Base-by-base conservation (phyloP, 1,140 invertebrate species). In the Ylistrum balloti region DNA sequence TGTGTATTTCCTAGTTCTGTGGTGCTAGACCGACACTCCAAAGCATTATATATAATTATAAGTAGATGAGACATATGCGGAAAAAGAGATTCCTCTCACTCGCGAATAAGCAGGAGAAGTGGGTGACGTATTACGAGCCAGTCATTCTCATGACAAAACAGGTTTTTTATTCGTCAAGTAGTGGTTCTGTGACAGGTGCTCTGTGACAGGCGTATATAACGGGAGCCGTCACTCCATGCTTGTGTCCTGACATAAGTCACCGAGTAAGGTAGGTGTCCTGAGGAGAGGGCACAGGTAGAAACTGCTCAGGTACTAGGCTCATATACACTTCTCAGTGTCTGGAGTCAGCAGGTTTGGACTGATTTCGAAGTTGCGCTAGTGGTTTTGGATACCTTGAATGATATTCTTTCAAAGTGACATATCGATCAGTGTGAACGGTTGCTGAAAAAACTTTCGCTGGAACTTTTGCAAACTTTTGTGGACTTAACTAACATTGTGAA, bases 161-260 rank as follows among this genome's bases (percentile, higher is more conserved):
- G 33, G 87, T 87, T 87, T 90, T 90, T 90, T 88, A 90, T 90
- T 90, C 89, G 89, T 90, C 86, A 90, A 89, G 86, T 35, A 33
- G 34, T 34, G 33, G 28, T 38, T 45, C 56, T 45, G 56, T 90
- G 89, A 90, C 89, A 90, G 38, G 86, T 86, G 56, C 48, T 87
- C 34, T 48, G 48, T 85, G 74, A 56, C 56, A 87, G 86, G 22
- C 86, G 89, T 90, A 90, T 90, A 90, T 90, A 90, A 86, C 87
- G 85, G 35, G 33, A 20, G 88, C 38, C 48, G 86, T 35, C 35
- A 86, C 32, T 86, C 86, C 86, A 48, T 86, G 86, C 86, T 38
- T 86, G 88, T 33, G 86, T 38, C 86, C 86, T 85, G 86, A 85
- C 45, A 45, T 45, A 45, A 45, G 41, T 45, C 41, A 45, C 41